These are phyloP conservation scores for Drosophila aff. DNA, from an alignment of 1,140 invertebrate species.

Conservation along the genomic window DNA sequence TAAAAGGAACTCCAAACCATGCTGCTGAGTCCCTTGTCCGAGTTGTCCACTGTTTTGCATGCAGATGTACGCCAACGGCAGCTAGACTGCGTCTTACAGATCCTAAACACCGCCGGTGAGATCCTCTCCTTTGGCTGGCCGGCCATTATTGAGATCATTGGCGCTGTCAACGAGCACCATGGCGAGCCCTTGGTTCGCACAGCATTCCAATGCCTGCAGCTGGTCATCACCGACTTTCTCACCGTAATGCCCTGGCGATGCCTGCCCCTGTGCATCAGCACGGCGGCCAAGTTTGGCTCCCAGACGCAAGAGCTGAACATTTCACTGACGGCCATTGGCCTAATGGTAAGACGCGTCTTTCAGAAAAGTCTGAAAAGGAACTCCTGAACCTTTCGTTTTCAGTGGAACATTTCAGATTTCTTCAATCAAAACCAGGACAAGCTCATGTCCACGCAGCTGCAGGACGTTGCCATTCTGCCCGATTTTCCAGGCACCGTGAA, in stretches of 20 bases:
- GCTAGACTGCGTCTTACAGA: slow-evolving; percentile 96
- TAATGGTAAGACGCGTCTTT: slow-evolving; percentile 90
- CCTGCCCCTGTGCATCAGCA: slow-evolving; percentile 96
- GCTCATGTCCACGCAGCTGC: slow-evolving; percentile 90
- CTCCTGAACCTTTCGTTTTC: slow-evolving; percentile 9
- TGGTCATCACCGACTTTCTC: slow-evolving; percentile 98
- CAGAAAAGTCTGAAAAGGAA: slow-evolving; percentile 15
- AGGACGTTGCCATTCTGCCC: slow-evolving; percentile 90
- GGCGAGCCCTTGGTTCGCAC: slow-evolving; percentile 96
- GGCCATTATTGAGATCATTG: slow-evolving; percentile 96
- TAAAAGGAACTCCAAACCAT: slow-evolving; percentile 92
- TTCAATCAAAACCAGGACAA: slow-evolving; percentile 97
- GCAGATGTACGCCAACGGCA: slow-evolving; percentile 97
- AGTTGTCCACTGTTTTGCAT: slow-evolving; percentile 94
- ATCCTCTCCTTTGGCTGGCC: slow-evolving; percentile 97
- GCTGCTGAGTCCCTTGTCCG: slow-evolving; percentile 94
- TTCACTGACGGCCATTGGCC: slow-evolving; percentile 97
- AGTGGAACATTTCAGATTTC: slow-evolving; percentile 98
- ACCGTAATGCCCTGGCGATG: slow-evolving; percentile 94
- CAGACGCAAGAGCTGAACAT: slow-evolving; percentile 99
- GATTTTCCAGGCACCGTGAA: slow-evolving; percentile 93
- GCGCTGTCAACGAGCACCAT: slow-evolving; percentile 96
- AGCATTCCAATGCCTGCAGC: slow-evolving; percentile 97
- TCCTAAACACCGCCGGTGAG: slow-evolving; percentile 96
- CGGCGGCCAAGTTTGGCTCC: slow-evolving; percentile 97